These are phyloP conservation scores for Leucoraja erinaceus DNA, from an alignment of 2,113 vertebrate genomes.

Conservation along the genomic window DNA sequence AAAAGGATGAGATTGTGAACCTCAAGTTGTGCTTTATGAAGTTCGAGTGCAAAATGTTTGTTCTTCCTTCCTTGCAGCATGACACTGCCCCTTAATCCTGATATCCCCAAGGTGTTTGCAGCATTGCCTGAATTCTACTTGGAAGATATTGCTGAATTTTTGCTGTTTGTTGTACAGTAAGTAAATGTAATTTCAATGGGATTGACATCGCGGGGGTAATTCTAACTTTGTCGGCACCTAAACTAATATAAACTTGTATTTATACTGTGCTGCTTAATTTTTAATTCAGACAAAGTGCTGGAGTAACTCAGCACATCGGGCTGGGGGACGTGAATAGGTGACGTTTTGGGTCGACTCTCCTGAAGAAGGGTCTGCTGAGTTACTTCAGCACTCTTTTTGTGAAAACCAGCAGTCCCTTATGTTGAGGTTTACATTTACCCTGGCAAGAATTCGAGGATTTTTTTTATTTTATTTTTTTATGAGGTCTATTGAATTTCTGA, in stretches of 20 bases:
- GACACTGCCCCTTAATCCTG: constrained; percentile 81
- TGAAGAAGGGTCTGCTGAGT: no score
- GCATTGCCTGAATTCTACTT: constrained; percentile 96
- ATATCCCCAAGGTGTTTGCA: constrained; percentile 93
- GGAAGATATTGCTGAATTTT: constrained; percentile 97
- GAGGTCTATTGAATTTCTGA: neutral
- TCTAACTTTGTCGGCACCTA: no score
- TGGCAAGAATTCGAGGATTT: neutral
- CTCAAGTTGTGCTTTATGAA: no score
- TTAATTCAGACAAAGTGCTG: no score
- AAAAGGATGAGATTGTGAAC: no score
- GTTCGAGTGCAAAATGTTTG: neutral
- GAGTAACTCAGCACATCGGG: no score
- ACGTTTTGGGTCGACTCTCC: no score
- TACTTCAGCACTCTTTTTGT: no score
- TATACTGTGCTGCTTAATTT: no score
- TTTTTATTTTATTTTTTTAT: neutral
- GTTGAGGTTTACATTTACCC: neutral
- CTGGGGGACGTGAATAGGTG: no score
- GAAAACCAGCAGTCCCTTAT: no score
- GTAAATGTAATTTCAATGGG: constrained; percentile 48
- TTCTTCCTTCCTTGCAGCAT: constrained; percentile 56
- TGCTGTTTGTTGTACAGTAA: constrained; percentile 99
- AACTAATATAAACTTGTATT: neutral
- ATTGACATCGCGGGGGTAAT: neutral